A percentile compares a stretch with the other conserved stretches of the same genome.
phyloP scores from a whole-genome alignment of 2,888 invertebrate genomes.

The Polyommatus iphigenia region DNA sequence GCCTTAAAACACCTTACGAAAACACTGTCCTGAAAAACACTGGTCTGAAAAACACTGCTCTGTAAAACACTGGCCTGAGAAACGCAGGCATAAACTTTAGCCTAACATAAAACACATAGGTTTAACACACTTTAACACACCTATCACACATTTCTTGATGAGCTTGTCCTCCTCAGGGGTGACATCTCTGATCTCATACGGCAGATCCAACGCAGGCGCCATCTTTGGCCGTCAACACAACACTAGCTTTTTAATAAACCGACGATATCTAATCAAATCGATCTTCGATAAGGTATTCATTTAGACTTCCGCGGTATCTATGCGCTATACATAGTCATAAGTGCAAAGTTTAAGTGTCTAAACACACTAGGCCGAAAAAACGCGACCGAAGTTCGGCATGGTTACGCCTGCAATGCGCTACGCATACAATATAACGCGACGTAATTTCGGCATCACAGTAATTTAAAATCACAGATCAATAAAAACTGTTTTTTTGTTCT shows the following conservation, averaged over 20 bases:
- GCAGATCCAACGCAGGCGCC: conserved; percentile 62
- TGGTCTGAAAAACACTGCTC: not conserved
- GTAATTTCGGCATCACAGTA: no score
- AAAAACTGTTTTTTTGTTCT: no score
- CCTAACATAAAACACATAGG: not conserved
- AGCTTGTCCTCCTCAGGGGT: conserved; percentile 63
- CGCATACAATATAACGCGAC: no score
- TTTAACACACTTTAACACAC: conserved; percentile 49
- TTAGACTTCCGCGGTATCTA: conserved; percentile 3
- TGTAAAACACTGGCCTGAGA: not conserved
- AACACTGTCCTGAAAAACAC: not conserved
- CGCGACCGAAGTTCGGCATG: no score
- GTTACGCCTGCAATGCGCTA: no score
- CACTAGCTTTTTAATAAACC: conserved; percentile 48
- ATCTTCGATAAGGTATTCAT: conserved; percentile 25
- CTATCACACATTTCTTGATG: conserved; percentile 66
- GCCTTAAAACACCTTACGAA: not conserved
- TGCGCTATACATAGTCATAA: not conserved
- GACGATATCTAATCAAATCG: conserved; percentile 41
- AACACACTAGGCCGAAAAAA: no score
- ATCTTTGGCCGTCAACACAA: conserved; percentile 44
- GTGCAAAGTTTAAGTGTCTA: not conserved
- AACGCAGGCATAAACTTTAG: not conserved
- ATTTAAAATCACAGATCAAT: no score
- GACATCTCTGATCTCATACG: conserved; percentile 62